Evolutionary conservation across 2,797 vertebrate species (phyloP).

Genomic region (Graptemys geographica): DNA sequence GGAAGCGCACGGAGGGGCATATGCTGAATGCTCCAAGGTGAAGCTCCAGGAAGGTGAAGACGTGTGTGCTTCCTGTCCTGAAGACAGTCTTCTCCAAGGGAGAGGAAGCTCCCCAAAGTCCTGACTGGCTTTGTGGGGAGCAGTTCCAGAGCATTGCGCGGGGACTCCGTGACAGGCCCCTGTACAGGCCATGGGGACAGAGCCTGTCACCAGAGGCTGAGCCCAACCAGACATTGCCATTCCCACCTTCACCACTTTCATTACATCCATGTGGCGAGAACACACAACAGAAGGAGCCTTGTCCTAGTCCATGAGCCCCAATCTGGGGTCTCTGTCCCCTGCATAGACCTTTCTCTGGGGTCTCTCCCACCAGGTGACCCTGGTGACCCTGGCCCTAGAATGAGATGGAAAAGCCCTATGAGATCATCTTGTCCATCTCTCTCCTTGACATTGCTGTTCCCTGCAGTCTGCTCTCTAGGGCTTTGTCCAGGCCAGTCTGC

Average conservation of each 20-base stretch:
- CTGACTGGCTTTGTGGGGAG: too few relatives aligned
- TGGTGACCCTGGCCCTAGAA: neutral
- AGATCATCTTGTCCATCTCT: neutral
- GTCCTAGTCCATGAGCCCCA: neutral
- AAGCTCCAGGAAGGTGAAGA: too few relatives aligned
- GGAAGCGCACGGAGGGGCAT: too few relatives aligned
- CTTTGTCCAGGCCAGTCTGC: accelerated
- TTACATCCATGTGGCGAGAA: accelerated
- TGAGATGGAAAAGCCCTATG: neutral
- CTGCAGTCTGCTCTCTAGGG: neutral
- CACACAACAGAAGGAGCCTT: neutral
- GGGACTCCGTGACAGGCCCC: too few relatives aligned
- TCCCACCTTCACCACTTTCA: accelerated
- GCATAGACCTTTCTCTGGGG: neutral
- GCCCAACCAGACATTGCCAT: accelerated
- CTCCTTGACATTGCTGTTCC: neutral
- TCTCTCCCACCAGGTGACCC: neutral
- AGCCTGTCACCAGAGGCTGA: neutral
- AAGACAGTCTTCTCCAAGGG: too few relatives aligned
- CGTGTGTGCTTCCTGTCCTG: too few relatives aligned
- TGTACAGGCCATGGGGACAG: too few relatives aligned
- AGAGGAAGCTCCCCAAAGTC: too few relatives aligned
- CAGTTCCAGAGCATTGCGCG: too few relatives aligned
- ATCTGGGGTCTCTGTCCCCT: neutral
- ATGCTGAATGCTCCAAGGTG: too few relatives aligned